Base-by-base conservation (phyloP, 2,888 invertebrate genomes). In the Microctonus brassicae region DNA sequence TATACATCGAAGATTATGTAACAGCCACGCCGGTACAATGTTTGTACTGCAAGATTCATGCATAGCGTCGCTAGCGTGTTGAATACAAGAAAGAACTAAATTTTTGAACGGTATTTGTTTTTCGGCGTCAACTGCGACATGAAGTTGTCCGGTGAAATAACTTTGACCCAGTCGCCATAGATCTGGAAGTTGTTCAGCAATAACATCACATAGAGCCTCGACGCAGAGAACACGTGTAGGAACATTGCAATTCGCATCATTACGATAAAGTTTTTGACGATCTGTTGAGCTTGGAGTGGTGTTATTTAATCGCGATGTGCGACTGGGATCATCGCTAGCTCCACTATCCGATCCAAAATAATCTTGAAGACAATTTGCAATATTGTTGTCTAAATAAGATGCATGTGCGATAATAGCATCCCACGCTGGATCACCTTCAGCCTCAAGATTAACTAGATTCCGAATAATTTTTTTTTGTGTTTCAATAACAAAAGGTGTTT, bases 91-190 rank as follows among this genome's bases (percentile, higher is more conserved):
- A n/a, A 87, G 72, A 20, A 87, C 86, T 68, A 87, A 76, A 79
- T 82, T 86, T 90, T 95, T 96, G 77, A 95, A 95, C 60, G 93
- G 92, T 0, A 90, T 89, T 72, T 95, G 95, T 66, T 94, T 91
- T n/a, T 92, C 91, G 1, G 90, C 87, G 84, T 93, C 93, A 11
- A 92, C 90, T 76, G 94, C 92, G 0, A 94, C 93, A 79, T 93
- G 92, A 69, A 97, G 88, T 84, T 97, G 95, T 7, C 95, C 96
- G 4, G 94, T 94, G 87, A 98, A 97, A 90, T 99, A 99, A 47
- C 96, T 93, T 82, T 97, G 94, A 0, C 98, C 98, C 0, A 99
- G 91, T 84, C 97, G 95, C 98, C 98, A 99, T 80, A 99, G 91
- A 87, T 98, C 96, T 36, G 96, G 95, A 83, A 98, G 91, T 75